phyloP scores from a whole-genome alignment of 35 echinoderm and acorn worm species.

The Ptychodera flava region DNA sequence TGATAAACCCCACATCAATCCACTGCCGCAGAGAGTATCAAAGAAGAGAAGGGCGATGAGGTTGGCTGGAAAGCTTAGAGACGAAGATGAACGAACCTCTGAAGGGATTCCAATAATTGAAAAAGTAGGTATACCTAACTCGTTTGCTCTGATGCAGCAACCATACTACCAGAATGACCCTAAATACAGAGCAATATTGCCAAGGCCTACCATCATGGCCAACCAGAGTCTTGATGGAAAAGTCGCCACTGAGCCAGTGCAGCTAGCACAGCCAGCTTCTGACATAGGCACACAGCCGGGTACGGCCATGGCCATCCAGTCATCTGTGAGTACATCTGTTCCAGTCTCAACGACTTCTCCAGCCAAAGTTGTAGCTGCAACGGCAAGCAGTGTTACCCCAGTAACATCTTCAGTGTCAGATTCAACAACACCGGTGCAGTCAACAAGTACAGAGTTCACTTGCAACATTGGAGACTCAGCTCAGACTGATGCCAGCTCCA shows the following conservation, averaged over 20 bases:
- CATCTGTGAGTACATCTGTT: no score
- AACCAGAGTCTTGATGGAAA: no score
- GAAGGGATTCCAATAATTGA: neutral
- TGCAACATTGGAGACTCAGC: no score
- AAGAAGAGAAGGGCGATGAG: neutral
- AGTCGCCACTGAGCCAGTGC: neutral
- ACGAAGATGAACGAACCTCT: neutral
- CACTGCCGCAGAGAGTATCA: neutral
- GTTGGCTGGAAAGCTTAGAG: neutral
- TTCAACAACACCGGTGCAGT: no score
- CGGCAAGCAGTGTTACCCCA: neutral
- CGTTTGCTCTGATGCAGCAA: neutral
- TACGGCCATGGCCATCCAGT: no score
- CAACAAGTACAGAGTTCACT: no score
- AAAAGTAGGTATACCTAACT: neutral
- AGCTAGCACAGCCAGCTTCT: neutral
- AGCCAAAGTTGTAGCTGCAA: neutral
- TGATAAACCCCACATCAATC: neutral
- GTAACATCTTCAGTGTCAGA: no score
- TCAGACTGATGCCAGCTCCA: no score
- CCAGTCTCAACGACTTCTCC: neutral
- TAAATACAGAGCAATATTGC: neutral
- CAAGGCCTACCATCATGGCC: no score
- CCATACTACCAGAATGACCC: neutral
- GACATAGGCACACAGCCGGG: no score